Base-by-base conservation (phyloP, 2,113 vertebrate species). In the Otis tarda region DNA sequence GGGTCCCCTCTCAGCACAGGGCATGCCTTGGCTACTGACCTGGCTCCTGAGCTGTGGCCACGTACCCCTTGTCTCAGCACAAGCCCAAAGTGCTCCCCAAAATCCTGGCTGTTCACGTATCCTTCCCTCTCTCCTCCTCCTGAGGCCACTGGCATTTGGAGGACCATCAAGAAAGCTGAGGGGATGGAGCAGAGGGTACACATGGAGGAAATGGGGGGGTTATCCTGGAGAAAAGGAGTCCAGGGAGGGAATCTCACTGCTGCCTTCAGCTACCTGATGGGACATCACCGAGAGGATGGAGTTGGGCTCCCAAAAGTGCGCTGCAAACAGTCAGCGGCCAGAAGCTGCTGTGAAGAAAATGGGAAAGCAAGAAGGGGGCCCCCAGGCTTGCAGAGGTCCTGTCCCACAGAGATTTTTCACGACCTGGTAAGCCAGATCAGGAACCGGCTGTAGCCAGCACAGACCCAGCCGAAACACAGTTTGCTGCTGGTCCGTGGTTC, bases 321-420 rank as follows among this genome's bases (percentile, higher is more conserved):
- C n/a, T 27, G n/a, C 56, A 12, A 23, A 70, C 14, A 35, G 31
- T 15, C 27, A 9, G 33, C 4, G 65, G 43, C 31, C 61, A 78
- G 33, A 37, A 78, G 18, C 11, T 41, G n/a, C 41, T 10, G 5
- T 4, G 56, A 41, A 37, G 55, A 13, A 61, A 39, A 7, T 39
- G 41, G 25, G 21, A 68, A 15, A 57, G 52, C 30, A 17, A 7
- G 53, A 89, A 12, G 15, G 18, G 14, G 33, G 7, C 10, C 73
- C 30, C 52, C 25, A 6, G 53, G 28, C 28, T 65, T 9, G n/a
- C 57, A n/a, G 24, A 13, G 14, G 24, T 71, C 52, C 21, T 1
- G 2, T 41, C 59, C 33, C 2, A 12, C 24, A 1, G 6, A 4
- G 21, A 14, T 27, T 60, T 60, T 27, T n/a, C 39, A 3, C 0